Evolutionary conservation across 1,140 invertebrate genomes (phyloP), one percentile per base, ranked within the genome.

Genomic region (Rhyacophila brunnea): DNA sequence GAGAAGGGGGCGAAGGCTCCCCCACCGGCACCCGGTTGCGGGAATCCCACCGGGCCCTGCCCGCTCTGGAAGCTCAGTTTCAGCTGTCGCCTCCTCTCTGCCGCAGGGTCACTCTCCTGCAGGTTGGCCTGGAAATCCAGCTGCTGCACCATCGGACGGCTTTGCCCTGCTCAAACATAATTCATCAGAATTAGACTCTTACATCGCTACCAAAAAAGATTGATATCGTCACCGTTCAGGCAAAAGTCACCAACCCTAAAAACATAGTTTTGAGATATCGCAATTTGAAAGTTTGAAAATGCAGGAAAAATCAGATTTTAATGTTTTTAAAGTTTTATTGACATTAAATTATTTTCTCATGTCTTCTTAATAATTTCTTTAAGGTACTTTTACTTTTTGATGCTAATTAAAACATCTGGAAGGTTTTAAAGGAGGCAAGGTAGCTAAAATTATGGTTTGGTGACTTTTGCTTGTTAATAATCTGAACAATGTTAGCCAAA

Each of bases 41-140:
- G 62, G 46, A 65, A 58, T 23, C 54, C 58, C 7, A 42, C 46
- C 14, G 32, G 23, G 2, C 57, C 57, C 11, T 36, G 18, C 0
- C 47, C 53, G 9, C 47, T 34, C 34, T 34, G 44, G n/a, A 65
- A 42, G 18, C 42, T 53, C 14, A 58, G 54, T 15, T 57, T 65
- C 15, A 65, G 20, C 17, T 58, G 48, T 13, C 57, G 53, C 6
- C 62, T 42, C 35, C 53, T 60, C 23, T 60, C 62, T 6, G 62
- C 44, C 34, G 43, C n/a, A 0, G 40, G 56, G 11, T 60, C 48
- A 20, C 9, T 35, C 1, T 49, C 14, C 13, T 23, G 36, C 11
- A 46, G 35, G 48, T 61, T 61, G 6, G 59, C 13, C 40, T 59
- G 62, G 15, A 60, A 60, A 42, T 65, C 58, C 34, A 61, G 43